Percentiles rank a stretch among this genome's conserved stretches.
Conservation (phyloP, 2,797 vertebrate species). For the Petrocephalus sullivani region DNA sequence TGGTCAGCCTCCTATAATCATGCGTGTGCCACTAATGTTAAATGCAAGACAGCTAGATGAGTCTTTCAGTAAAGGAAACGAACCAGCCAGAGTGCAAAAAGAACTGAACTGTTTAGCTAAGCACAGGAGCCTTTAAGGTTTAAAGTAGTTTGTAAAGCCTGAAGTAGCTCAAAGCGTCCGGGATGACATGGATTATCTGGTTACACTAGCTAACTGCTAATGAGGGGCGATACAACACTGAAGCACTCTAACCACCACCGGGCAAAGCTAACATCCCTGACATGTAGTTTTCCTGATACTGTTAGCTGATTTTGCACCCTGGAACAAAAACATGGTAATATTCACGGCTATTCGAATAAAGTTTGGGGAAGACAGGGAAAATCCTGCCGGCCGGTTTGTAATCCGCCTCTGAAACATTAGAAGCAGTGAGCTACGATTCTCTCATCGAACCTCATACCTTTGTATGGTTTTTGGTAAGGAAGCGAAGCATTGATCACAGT, state of each 20-base stretch:
- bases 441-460: background rate
- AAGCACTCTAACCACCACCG: background rate
- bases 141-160: too few species aligned
- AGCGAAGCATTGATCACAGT: background rate
- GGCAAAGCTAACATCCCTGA: background rate
- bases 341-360: background rate
- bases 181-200: too few species aligned
- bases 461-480: background rate
- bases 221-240: background rate
- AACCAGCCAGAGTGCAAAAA: too few species aligned
- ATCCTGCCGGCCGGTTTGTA: background rate
- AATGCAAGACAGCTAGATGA: too few species aligned
- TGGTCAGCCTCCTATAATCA: too few species aligned
- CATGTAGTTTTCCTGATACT: background rate
- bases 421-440: background rate
- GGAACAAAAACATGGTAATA: background rate
- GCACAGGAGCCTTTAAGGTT: too few species aligned
- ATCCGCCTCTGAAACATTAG: background rate
- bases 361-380: background rate
- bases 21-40: too few species aligned
- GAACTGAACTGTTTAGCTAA: too few species aligned
- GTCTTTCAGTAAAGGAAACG: too few species aligned
- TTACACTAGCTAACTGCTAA: background rate
- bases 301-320: background rate
- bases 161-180: too few species aligned